Evolutionary conservation across 1,140 invertebrate genomes (phyloP).

Genomic region (Cydia amplana): DNA sequence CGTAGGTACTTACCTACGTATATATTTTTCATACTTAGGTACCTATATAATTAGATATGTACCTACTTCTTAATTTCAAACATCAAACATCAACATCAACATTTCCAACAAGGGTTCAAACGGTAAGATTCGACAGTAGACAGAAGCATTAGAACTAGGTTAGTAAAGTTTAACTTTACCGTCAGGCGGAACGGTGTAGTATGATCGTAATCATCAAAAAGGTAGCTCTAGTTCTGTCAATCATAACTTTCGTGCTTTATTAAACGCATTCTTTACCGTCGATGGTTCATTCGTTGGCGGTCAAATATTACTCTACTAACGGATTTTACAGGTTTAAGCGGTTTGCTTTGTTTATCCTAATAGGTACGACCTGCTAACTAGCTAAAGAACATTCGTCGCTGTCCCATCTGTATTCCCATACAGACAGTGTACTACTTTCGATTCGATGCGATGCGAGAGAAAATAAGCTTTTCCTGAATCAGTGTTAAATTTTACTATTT

Average conservation of each 20-base stretch:
- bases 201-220: slow-evolving; percentile 11
- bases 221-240: slow-evolving; percentile 28
- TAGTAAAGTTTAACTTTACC: slow-evolving; percentile 17
- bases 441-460: too few species aligned
- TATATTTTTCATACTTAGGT: too few species aligned
- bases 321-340: background rate
- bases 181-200: slow-evolving; percentile 11
- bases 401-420: too few species aligned
- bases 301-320: slow-evolving; percentile 4
- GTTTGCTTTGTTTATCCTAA: background rate
- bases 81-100: too few species aligned
- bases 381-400: too few species aligned
- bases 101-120: background rate
- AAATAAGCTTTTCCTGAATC: too few species aligned
- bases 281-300: slow-evolving; percentile 14
- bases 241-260: slow-evolving; percentile 26
- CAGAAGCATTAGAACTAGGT: slow-evolving; percentile 25
- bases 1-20: background rate
- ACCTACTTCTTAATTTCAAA: background rate
- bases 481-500: too few species aligned
- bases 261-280: slow-evolving; percentile 1
- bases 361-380: background rate
- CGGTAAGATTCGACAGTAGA: background rate
- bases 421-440: too few species aligned
- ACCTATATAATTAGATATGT: background rate